Conservation (phyloP, 2,888 invertebrate species). For the Agriopis leucophaearia region DNA sequence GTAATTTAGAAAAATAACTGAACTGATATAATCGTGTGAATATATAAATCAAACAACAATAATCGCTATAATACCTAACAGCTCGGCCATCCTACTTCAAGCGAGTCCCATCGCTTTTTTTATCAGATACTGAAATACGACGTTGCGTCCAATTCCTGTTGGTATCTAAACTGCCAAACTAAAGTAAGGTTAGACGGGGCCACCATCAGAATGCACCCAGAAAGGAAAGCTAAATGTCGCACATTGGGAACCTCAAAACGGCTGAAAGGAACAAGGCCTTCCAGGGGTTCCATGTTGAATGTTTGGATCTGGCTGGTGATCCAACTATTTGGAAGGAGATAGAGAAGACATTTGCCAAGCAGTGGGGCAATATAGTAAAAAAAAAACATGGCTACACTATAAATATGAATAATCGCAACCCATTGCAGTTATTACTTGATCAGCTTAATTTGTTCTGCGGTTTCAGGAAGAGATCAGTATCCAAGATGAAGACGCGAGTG, state of each 20-base stretch:
- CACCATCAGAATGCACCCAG: not conserved
- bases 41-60: too few relatives aligned
- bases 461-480: slow-evolving; percentile 26
- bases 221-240: not conserved
- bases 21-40: too few relatives aligned
- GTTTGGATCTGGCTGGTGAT: not conserved
- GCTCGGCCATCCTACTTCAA: too few relatives aligned
- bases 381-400: not conserved
- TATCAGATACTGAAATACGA: too few relatives aligned
- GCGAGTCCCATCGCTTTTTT: too few relatives aligned
- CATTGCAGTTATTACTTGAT: not conserved
- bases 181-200: too few relatives aligned
- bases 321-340: not conserved
- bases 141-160: not conserved
- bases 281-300: not conserved
- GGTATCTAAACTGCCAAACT: not conserved
- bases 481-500: slow-evolving; percentile 16
- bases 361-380: not conserved
- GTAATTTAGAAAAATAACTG: too few relatives aligned
- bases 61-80: too few relatives aligned
- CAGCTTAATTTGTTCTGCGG: not conserved
- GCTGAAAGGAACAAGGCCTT: not conserved
- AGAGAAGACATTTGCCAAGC: too few relatives aligned
- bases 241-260: not conserved
- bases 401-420: not conserved